A percentile compares a stretch with the other conserved stretches of the same genome.
phyloP scores from a whole-genome alignment of 2,113 vertebrate species.

The Nesoenas mayeri region DNA sequence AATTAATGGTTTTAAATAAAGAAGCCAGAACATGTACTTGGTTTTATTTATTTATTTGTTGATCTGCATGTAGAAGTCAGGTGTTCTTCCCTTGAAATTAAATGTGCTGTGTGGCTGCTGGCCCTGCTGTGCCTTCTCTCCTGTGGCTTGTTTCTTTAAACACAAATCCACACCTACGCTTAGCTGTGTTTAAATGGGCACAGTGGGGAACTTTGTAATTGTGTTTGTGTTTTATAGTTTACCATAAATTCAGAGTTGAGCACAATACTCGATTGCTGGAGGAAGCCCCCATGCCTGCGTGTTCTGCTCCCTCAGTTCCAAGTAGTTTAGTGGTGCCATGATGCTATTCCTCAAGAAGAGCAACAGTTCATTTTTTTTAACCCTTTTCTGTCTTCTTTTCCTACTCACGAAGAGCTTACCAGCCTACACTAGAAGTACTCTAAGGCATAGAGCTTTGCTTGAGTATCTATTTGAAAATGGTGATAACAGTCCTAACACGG shows the following conservation, averaged over 20 bases:
- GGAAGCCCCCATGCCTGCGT: neutral
- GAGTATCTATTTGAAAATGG: neutral
- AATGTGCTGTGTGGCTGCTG: neutral
- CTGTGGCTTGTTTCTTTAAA: neutral
- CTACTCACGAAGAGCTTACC: neutral
- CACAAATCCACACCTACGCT: neutral
- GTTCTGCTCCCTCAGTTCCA: neutral
- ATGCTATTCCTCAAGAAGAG: neutral
- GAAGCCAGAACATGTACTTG: neutral
- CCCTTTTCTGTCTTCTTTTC: neutral
- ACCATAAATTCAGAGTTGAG: neutral
- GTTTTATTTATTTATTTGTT: neutral
- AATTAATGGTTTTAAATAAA: neutral
- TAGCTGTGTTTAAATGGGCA: neutral
- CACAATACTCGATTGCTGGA: neutral
- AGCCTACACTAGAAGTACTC: neutral
- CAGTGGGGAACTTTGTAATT: neutral
- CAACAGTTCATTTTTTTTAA: neutral
- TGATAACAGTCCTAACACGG: neutral
- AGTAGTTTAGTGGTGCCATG: neutral
- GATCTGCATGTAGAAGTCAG: neutral
- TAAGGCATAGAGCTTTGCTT: neutral
- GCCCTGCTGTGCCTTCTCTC: neutral
- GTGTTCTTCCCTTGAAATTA: neutral
- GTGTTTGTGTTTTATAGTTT: slow-evolving; percentile 4